Percentiles rank a stretch among this genome's conserved stretches.
These are phyloP conservation scores for Mythimna ferrago DNA, from an alignment of 2,888 invertebrate genomes.

Conservation along the genomic window DNA sequence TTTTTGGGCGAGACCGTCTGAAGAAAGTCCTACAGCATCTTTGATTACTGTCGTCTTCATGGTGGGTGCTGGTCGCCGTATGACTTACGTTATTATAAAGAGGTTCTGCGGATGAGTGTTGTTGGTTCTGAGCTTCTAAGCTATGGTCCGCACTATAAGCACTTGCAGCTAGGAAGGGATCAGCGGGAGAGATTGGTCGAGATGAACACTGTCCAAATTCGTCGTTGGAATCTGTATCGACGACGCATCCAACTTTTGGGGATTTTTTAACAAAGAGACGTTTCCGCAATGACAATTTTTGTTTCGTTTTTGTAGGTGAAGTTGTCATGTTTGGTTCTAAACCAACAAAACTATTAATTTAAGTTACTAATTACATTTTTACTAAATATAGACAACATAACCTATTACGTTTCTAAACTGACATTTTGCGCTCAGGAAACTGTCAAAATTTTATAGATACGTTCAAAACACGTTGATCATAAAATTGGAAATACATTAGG, in stretches of 20 bases:
- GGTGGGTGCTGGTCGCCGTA: conserved; percentile 69
- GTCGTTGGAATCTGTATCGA: conserved; percentile 87
- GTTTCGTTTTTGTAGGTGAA: conserved; percentile 87
- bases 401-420: conserved; percentile 78
- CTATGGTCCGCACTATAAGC: conserved; percentile 77
- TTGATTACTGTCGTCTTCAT: conserved; percentile 81
- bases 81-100: conserved; percentile 73
- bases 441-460: conserved; percentile 65
- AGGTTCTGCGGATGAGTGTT: conserved; percentile 72
- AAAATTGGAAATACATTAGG: background rate
- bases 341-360: conserved; percentile 82
- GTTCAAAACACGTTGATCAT: conserved; percentile 46
- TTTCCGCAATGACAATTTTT: conserved; percentile 88
- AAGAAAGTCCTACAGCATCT: conserved; percentile 87
- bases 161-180: conserved; percentile 87
- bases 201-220: conserved; percentile 84
- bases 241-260: conserved; percentile 89
- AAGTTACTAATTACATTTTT: conserved; percentile 89
- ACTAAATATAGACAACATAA: conserved; percentile 86
- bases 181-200: conserved; percentile 87
- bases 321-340: conserved; percentile 87
- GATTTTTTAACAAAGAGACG: conserved; percentile 89
- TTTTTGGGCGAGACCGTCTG: conserved; percentile 85
- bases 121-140: conserved; percentile 71
- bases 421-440: conserved; percentile 72